These are phyloP conservation scores for Ptilodon capucinus DNA, from an alignment of 2,888 invertebrate species.

Conservation along the genomic window DNA sequence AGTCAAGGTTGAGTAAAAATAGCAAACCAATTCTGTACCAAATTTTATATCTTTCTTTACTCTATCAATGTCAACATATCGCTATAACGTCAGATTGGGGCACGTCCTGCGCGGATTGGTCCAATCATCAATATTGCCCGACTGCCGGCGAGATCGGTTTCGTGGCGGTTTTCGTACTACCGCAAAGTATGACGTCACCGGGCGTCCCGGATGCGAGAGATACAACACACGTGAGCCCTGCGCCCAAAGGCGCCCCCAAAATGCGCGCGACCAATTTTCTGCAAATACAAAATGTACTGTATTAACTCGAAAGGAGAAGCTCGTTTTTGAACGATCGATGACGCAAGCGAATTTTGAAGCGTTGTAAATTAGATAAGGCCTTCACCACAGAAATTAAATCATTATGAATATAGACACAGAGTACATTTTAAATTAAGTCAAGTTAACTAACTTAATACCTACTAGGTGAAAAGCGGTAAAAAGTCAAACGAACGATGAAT, in stretches of 20 bases:
- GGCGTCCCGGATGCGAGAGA: conserved; percentile 37
- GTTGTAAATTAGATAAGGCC: no score
- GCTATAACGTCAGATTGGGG: conserved; percentile 35
- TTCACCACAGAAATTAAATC: no score
- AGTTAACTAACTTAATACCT: no score
- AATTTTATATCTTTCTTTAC: conserved; percentile 42
- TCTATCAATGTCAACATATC: conserved; percentile 43
- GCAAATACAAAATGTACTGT: no score
- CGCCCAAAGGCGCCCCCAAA: no score
- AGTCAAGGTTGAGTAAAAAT: background rate
- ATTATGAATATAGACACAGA: no score
- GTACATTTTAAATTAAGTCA: no score
- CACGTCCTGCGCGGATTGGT: conserved; percentile 23
- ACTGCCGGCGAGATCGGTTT: conserved; percentile 14
- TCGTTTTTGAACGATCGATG: no score
- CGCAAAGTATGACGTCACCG: conserved; percentile 33
- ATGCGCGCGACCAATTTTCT: no score
- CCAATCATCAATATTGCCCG: conserved; percentile 22
- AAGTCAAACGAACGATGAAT: conserved; percentile 24
- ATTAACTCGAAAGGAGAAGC: no score
- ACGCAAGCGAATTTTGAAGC: no score
- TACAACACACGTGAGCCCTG: conserved; percentile 28
- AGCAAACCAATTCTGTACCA: conserved; percentile 13
- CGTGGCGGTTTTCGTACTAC: conserved; percentile 19
- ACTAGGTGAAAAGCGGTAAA: no score